These are phyloP conservation scores for Drosophila yooni DNA, from an alignment of 2,888 invertebrate genomes.

Conservation along the genomic window DNA sequence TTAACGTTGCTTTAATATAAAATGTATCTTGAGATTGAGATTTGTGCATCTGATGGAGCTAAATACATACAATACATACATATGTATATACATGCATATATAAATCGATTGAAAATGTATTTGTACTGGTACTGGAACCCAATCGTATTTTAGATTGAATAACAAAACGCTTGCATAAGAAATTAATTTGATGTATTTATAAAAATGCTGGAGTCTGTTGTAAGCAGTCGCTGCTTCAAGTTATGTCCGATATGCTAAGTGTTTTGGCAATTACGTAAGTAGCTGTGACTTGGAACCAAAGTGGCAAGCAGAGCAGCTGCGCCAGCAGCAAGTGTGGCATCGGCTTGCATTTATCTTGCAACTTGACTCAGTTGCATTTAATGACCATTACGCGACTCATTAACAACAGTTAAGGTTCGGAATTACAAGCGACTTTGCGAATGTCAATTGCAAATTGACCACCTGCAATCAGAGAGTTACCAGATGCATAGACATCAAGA, in stretches of 20 bases:
- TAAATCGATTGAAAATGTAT: not conserved
- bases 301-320: constrained; percentile 10
- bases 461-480: constrained; percentile 11
- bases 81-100: not conserved
- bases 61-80: not conserved
- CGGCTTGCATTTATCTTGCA: constrained; percentile 33
- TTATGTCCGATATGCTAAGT: constrained; percentile 22
- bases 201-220: constrained; percentile 7
- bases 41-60: not conserved
- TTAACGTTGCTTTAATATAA: not conserved
- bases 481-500: constrained; percentile 7
- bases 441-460: constrained; percentile 44
- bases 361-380: constrained; percentile 29
- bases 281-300: constrained; percentile 2
- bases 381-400: constrained; percentile 19
- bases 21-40: not conserved
- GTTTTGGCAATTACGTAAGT: constrained; percentile 24
- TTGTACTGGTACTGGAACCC: not conserved
- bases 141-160: constrained; percentile 15
- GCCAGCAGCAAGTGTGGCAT: constrained; percentile 28
- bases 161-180: constrained; percentile 9
- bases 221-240: constrained; percentile 1
- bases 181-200: constrained; percentile 5
- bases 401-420: constrained; percentile 38
- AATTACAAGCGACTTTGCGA: constrained; percentile 21